Base-by-base conservation (phyloP, 2,797 vertebrate genomes). In the Falco cherrug region DNA sequence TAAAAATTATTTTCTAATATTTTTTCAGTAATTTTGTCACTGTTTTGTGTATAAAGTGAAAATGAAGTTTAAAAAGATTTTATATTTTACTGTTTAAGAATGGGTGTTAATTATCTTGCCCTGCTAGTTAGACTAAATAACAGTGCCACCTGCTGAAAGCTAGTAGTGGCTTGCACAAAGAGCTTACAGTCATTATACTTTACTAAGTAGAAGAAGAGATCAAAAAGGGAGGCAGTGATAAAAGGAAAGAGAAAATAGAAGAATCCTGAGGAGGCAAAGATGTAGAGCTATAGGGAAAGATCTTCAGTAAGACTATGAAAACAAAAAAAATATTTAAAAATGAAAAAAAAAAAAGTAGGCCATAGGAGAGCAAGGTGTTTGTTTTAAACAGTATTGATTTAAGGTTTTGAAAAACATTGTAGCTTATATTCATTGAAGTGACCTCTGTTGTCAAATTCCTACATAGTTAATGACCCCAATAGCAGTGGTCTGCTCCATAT, bases 81-180 rank as follows among this genome's bases (percentile, higher is more conserved):
- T 86, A 18, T 85, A 68, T 89, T 84, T 82, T 75, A 80, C 84
- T 78, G 45, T 71, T 94, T 74, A 95, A 92, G 37, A 79, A 71
- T n/a, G 19, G 10, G 6, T 57, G 85, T 93, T 95, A 96, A 96
- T 97, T 97, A 75, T 70, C 51, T 96, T 97, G 78, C 84, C 93
- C 87, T 83, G 50, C 48, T 86, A 50, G 86, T 97, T 97, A 97
- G 87, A 92, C 96, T 98, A 97, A 98, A 97, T 98, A 97, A 98
- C 87, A 98, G 94, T 97, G 98, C 97, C 97, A 98, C 98, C 97
- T 98, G 95, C 97, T 98, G 97, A 97, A 97, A 97, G 96, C 86
- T n/a, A 93, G 45, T 19, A 92, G 88, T 74, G 96, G 91, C 64
- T 97, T 92, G 48, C 89, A 95, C 76, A 57, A 85, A 63, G 91